phyloP scores from a whole-genome alignment of 2,113 vertebrate genomes.

The Hydropotes inermis region DNA sequence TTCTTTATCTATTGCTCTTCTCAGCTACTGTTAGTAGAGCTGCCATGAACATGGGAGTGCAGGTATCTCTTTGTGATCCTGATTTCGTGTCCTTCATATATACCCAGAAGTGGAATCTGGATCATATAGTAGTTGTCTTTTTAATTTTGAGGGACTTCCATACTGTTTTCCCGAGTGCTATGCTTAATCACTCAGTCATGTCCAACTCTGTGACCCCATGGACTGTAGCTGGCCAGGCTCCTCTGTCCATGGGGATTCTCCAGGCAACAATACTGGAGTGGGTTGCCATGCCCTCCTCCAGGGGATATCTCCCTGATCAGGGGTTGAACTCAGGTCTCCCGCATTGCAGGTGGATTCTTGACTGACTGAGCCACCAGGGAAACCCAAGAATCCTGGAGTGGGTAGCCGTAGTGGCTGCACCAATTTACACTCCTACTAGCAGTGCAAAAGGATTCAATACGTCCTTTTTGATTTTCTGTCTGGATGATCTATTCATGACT shows the following conservation, averaged over 20 bases:
- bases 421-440: not conserved
- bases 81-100: not conserved
- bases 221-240: fast-evolving
- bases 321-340: not conserved
- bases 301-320: not conserved
- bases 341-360: not conserved
- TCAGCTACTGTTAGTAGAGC: not conserved
- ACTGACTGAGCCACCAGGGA: not conserved
- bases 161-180: not conserved
- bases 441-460: not conserved
- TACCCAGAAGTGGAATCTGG: not conserved
- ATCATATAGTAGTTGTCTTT: not conserved
- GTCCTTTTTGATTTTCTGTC: not conserved
- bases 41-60: not conserved
- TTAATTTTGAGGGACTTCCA: not conserved
- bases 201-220: not conserved
- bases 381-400: not conserved
- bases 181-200: not conserved
- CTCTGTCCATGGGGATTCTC: not conserved
- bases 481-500: not conserved
- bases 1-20: not conserved
- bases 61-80: not conserved
- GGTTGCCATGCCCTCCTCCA: not conserved
- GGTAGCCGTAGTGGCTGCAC: not conserved
- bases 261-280: not conserved